Evolutionary conservation across 2,113 vertebrate species (phyloP).

Genomic region (Orthonyx spaldingii): DNA sequence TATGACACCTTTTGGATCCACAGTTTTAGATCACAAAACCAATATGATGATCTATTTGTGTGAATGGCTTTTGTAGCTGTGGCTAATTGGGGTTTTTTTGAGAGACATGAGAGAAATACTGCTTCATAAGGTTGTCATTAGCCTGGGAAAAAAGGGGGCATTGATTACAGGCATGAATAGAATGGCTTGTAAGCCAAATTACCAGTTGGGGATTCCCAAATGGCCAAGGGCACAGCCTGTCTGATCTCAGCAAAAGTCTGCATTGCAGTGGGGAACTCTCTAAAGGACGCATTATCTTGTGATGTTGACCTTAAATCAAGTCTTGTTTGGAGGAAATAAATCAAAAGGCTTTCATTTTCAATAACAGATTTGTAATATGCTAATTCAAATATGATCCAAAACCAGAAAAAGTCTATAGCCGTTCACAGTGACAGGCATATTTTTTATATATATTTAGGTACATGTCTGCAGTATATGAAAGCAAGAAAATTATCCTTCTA

Average conservation of each 20-base stretch:
- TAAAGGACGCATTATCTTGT: not conserved
- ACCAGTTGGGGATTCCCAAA: not conserved
- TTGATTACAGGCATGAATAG: slow-evolving; percentile 42
- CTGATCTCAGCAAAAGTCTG: slow-evolving; percentile 24
- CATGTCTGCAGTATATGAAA: not conserved
- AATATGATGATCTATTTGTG: not conserved
- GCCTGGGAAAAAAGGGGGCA: not conserved
- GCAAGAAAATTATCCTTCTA: not conserved
- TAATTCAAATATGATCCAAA: not conserved
- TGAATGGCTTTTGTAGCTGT: slow-evolving; percentile 2
- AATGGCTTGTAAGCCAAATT: slow-evolving; percentile 31
- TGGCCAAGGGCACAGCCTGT: slow-evolving; percentile 1
- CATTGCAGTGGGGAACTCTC: not conserved
- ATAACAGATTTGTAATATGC: not conserved
- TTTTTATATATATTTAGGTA: not conserved
- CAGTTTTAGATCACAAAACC: slow-evolving; percentile 10
- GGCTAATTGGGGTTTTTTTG: not conserved
- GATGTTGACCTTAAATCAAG: slow-evolving; percentile 6
- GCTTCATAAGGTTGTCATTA: slow-evolving; percentile 38
- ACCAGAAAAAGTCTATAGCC: not conserved
- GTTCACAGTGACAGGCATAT: not conserved
- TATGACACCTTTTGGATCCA: not conserved
- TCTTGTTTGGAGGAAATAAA: not conserved
- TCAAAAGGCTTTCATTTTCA: not conserved
- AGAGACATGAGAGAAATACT: slow-evolving; percentile 30